Evolutionary conservation across 1,140 invertebrate genomes (phyloP), one percentile per base, ranked within the genome.

Genomic region (Stenopsyche tienmushanensis): DNA sequence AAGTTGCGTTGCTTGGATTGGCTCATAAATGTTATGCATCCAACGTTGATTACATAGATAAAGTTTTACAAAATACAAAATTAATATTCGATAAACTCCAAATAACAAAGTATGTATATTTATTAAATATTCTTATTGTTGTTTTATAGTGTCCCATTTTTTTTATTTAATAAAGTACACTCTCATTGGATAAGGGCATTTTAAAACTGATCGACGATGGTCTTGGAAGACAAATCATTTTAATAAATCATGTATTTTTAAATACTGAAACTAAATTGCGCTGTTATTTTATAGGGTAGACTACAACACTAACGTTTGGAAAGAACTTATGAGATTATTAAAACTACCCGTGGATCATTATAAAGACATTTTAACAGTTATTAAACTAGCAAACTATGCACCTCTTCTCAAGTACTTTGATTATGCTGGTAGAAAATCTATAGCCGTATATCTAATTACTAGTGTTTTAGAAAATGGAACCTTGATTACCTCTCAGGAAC

Each of bases 1-100:
- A 99, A 83, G 92, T 98, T 34, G 93, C 97, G 1, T 79, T 99
- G 1, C 86, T 98, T 25, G 97, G 97, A 79, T 82, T 99, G 54
- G 96, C 96, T 0, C 88, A 98, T 59, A 97, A 98, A 73, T 98
- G 96, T 76, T 98, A 99, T 80, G 91, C 94, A 0, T 93, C 97
- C 72, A 85, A 92, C 73, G 88, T 97, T 10, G 93, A 96, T 76
- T 98, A 96, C 77, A 94, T 98, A 1, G 95, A 99, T 77, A 93
- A 95, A 76, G 96, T 99, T 34, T 83, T 99, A 45, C 87, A 93
- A 62, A 94, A 93, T 52, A 98, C 96, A 5, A 84, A 88, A 53
- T 88, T 93, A 75, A 92, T 93, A 69, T 91, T 96, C 71, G 85
- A 91, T 60, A 87, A 90, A 70, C 80, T 92, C 58, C 86, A 67